Base-by-base conservation (phyloP, 2,797 vertebrate species). In the Gadopsis marmoratus region DNA sequence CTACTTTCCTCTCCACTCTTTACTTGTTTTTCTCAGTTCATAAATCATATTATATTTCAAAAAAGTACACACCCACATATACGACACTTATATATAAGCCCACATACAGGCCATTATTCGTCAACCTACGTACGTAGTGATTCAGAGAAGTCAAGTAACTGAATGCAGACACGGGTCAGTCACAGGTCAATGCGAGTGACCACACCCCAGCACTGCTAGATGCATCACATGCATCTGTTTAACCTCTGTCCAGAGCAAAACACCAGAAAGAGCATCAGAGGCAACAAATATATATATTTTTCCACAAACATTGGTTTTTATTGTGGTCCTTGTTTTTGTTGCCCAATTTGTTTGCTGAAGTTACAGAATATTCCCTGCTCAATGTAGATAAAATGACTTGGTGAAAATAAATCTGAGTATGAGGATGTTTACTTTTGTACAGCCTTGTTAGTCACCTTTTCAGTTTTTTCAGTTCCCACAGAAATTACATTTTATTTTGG, bases 81-180 rank as follows among this genome's bases (percentile, higher is more conserved):
- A 55, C 35, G 17, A 12, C 17, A 47, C 11, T 13, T 2, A 41
- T 4, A 41, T 4, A 23, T n/a, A 55, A 16, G 56, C 35, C 37
- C 4, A 0, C 11, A 6, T 3, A 45, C 37, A 68, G 12, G 58
- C 41, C 19, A 45, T 29, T 65, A 58, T 26, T 64, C 7, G 76
- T 72, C 35, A 71, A 56, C 63, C 51, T 23, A 17, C 12, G 19
- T 43, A 21, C 17, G 21, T 19, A 58, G 3, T 54, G n/a, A 83
- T 53, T 65, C 16, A 76, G 35, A 69, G 56, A 78, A 75, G 71
- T 87, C 81, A 66, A 78, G 60, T 16, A 56, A 48, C 4, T 51
- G 11, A 73, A 17, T 48, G 37, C 9, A 58, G 55, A 66, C 29
- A 55, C 23, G 55, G 35, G 17, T 26, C 26, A 26, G 26, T 26